Evolutionary conservation across 1,140 invertebrate genomes (phyloP), one percentile per base, ranked within the genome.

Genomic region (Orius insidiosus): DNA sequence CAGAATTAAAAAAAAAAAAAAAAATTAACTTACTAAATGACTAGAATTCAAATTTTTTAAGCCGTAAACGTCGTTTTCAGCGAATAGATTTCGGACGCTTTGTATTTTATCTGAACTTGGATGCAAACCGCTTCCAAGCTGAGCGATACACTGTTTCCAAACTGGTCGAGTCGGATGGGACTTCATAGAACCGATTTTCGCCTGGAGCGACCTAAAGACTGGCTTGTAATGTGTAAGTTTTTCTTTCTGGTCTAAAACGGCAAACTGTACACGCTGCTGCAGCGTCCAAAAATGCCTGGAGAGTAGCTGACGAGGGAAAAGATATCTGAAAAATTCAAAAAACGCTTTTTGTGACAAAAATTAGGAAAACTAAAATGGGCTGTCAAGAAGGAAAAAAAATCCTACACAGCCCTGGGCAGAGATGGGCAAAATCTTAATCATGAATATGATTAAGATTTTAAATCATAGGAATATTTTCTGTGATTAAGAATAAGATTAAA

Each of bases 261-360:
- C 70, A 64, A 86, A 92, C 46, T 84, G 70, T 6, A 69, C 57
- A 51, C 70, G 74, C 60, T 92, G 86, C 58, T 87, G 69, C 16
- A 76, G 57, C 1, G 77, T 80, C 87, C 86, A 92, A 63, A 87
- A 93, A 59, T 92, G 86, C 4, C 74, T 72, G 14, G 79, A 81
- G 3, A 92, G 64, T 37, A 90, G 65, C 31, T 67, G 62, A 49
- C 74, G 71, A 6, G 76, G 76, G 55, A 67, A 84, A 57, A 75
- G 67, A 59, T 83, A 85, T 18, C 80, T 83, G 59, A 13, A 65
- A 57, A 53, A 15, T 8, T 8, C 8, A 33, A 33, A n/a, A 33
- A n/a, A n/a, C n/a, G n/a, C n/a, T n/a, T n/a, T n/a, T n/a, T n/a
- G n/a, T n/a, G n/a, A n/a, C n/a, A 52, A 50, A 55, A 48, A 52